Evolutionary conservation across 2,113 vertebrate species (phyloP).

Genomic region (Cyphomyrus plagiostoma): DNA sequence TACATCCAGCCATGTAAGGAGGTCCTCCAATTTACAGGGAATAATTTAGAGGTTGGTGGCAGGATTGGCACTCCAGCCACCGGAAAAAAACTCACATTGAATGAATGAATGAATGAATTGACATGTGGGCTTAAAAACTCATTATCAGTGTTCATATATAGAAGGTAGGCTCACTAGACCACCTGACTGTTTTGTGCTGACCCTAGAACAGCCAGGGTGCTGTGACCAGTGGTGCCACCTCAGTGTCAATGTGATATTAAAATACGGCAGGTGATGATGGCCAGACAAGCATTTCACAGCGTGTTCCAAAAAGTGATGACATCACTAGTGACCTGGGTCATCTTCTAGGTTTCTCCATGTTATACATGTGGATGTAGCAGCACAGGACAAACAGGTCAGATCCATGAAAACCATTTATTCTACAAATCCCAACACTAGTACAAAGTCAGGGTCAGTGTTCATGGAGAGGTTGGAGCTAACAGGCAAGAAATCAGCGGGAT

Average conservation of each 20-base stretch:
- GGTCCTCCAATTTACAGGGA: too few species aligned
- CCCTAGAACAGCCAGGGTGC: not conserved
- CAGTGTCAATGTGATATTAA: not conserved
- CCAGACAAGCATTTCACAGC: not conserved
- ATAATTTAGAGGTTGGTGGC: too few species aligned
- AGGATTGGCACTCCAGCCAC: too few species aligned
- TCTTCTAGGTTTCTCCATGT: not conserved
- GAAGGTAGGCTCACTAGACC: not conserved
- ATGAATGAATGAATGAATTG: not conserved
- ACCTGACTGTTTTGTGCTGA: not conserved
- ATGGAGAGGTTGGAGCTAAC: not conserved
- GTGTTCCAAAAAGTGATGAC: not conserved
- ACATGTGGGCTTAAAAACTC: not conserved
- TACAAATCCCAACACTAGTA: not conserved
- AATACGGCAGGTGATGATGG: not conserved
- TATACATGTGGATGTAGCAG: not conserved
- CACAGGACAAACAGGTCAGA: not conserved
- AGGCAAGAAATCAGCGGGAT: not conserved
- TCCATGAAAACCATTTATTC: not conserved
- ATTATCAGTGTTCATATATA: not conserved
- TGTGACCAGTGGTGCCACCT: not conserved
- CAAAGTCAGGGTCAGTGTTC: not conserved
- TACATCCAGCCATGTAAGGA: too few species aligned
- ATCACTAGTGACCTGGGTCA: not conserved
- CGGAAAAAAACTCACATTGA: too few species aligned